A percentile compares a stretch with the other conserved stretches of the same genome.
Evolutionary conservation across 2,888 invertebrate species (phyloP).

Genomic region (Microctonus brassicae): DNA sequence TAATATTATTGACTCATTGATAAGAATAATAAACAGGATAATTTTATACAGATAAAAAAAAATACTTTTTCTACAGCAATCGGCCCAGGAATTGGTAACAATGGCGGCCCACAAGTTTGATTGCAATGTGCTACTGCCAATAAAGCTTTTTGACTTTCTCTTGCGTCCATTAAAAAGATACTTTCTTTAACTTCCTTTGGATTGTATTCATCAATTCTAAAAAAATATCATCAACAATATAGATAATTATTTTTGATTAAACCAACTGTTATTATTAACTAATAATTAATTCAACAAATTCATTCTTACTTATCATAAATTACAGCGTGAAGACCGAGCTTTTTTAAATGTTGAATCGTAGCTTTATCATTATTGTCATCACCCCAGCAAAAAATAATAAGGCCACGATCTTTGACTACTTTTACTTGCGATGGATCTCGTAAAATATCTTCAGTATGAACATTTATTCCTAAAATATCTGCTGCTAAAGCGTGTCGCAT

Average conservation of each 20-base stretch:
- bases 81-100: constrained; percentile 49
- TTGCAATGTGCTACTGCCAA: constrained; percentile 70
- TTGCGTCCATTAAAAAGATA: constrained; percentile 84
- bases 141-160: constrained; percentile 79
- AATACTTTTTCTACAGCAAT: constrained; percentile 52
- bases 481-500: constrained; percentile 85
- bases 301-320: constrained; percentile 93
- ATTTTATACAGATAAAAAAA: not conserved
- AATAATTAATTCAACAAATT: no score
- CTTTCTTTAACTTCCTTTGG: constrained; percentile 84
- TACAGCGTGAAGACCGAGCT: constrained; percentile 92
- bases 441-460: constrained; percentile 92
- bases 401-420: constrained; percentile 82
- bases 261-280: not conserved
- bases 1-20: not conserved
- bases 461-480: constrained; percentile 90
- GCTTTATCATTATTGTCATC: constrained; percentile 93
- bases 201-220: constrained; percentile 79
- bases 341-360: constrained; percentile 87
- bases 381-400: constrained; percentile 97
- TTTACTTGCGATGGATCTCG: constrained; percentile 86
- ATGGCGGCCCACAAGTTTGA: constrained; percentile 57
- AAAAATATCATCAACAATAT: constrained; percentile 36
- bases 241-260: not conserved
- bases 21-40: not conserved